These are phyloP conservation scores for Electrona antarctica DNA, from an alignment of 2,113 vertebrate species.

Conservation along the genomic window DNA sequence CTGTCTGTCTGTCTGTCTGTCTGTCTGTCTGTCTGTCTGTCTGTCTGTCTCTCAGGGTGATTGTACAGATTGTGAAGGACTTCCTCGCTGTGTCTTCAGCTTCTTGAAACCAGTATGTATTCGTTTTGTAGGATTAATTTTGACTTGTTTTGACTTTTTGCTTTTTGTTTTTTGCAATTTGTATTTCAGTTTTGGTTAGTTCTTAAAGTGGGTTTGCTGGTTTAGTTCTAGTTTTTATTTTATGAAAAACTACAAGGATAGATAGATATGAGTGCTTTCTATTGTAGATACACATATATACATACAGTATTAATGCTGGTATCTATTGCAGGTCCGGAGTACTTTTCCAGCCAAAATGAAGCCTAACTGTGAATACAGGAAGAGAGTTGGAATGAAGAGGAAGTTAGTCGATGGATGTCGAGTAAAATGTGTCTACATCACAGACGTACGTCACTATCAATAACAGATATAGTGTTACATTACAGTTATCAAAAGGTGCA, in stretches of 20 bases:
- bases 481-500: too few species aligned
- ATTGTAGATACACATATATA: too few species aligned
- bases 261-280: too few species aligned
- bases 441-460: slow-evolving; percentile 51
- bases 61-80: slow-evolving; percentile 70
- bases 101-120: slow-evolving; percentile 65
- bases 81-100: slow-evolving; percentile 63
- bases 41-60: slow-evolving; percentile 65
- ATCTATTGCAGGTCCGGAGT: slow-evolving; percentile 55
- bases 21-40: background rate
- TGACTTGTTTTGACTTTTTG: too few species aligned
- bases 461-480: background rate
- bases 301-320: background rate
- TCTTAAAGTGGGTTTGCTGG: too few species aligned
- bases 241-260: too few species aligned
- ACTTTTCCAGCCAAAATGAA: slow-evolving; percentile 70
- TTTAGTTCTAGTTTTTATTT: too few species aligned
- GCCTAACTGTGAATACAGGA: slow-evolving; percentile 74
- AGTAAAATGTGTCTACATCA: slow-evolving; percentile 59
- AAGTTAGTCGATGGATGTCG: slow-evolving; percentile 64
- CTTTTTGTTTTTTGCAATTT: too few species aligned
- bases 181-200: too few species aligned
- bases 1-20: slow-evolving; percentile 4
- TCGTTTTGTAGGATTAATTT: too few species aligned
- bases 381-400: slow-evolving; percentile 48